Base-by-base conservation (phyloP, 2,797 vertebrate genomes). In the Phrynocephalus forsythii region DNA sequence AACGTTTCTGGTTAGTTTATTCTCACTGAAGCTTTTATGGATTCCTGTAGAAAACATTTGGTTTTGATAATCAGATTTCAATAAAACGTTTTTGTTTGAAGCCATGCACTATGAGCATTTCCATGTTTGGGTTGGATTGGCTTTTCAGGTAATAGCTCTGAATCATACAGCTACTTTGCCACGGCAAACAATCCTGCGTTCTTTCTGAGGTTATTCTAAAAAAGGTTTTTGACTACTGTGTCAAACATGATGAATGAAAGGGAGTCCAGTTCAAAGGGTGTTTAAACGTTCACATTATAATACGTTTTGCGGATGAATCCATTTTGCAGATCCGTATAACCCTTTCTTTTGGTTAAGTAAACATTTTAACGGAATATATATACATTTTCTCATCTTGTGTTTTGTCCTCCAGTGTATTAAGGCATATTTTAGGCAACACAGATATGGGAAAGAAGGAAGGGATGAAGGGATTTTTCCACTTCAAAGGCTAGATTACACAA, bases 311-410 rank as follows among this genome's bases (percentile, higher is more conserved):
- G 96, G 91, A 92, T 95, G 89, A 91, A 89, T 91, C 93, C 94
- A 90, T 93, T 95, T 88, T 94, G 92, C 95, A 97, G 95, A 96
- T 95, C 94, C 92, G 93, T 93, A 92, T 95, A 95, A 96, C 92
- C 93, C 95, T 96, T 95, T 95, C 94, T 95, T 96, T 92, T 96
- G 91, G 94, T 95, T 96, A 96, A 95, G 95, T 96, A 96, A 96
- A 97, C 94, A 96, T 95, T 96, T 96, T 95, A 93, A 95, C 91
- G 91, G 78, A 90, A 96, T 83, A 91, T 91, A 93, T 95, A 94
- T 91, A 95, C 15, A 48, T 38, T 95, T 92, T 94, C 91, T 87
- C 96, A 93, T 95, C 93, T 93, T 93, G 85, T 92, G 94, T 95
- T 44, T 1, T 94, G 90, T 91, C 93, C 91, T 69, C 92, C 91